These are phyloP conservation scores for Platyrinchus mystaceus DNA, from an alignment of 2,797 vertebrate species.

Conservation along the genomic window DNA sequence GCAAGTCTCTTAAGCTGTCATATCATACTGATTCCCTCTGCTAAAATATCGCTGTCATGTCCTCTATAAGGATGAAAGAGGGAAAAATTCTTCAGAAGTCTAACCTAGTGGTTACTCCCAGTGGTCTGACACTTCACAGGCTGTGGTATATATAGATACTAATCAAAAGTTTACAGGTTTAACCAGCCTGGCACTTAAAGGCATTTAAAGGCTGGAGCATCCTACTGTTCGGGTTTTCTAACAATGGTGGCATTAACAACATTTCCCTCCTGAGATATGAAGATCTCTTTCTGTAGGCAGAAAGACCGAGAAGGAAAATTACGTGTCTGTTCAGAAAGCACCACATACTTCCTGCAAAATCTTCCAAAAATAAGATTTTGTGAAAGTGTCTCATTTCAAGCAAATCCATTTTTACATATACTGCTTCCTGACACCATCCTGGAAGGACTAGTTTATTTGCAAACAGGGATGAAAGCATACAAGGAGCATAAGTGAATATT, in stretches of 20 bases:
- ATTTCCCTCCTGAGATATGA: neutral
- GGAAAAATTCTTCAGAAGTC: neutral
- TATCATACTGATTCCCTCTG: neutral
- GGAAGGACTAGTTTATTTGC: neutral
- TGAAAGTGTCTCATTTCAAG: neutral
- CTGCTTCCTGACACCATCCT: neutral
- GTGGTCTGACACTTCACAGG: neutral
- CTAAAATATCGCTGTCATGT: neutral
- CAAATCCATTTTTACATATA: neutral
- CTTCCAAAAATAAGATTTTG: neutral
- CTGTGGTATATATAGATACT: neutral
- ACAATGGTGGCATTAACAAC: neutral
- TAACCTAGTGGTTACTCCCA: neutral
- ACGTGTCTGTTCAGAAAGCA: neutral
- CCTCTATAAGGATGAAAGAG: neutral
- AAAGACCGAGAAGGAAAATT: neutral
- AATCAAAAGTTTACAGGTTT: neutral
- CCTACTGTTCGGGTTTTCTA: neutral
- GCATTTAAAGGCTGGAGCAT: neutral
- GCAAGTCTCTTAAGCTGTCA: neutral
- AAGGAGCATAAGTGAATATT: neutral
- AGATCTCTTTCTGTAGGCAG: neutral
- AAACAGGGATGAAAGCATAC: neutral
- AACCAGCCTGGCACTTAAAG: neutral
- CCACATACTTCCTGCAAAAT: neutral